Base-by-base conservation (phyloP, 2,113 vertebrate species). In the Todiramphus chloris region DNA sequence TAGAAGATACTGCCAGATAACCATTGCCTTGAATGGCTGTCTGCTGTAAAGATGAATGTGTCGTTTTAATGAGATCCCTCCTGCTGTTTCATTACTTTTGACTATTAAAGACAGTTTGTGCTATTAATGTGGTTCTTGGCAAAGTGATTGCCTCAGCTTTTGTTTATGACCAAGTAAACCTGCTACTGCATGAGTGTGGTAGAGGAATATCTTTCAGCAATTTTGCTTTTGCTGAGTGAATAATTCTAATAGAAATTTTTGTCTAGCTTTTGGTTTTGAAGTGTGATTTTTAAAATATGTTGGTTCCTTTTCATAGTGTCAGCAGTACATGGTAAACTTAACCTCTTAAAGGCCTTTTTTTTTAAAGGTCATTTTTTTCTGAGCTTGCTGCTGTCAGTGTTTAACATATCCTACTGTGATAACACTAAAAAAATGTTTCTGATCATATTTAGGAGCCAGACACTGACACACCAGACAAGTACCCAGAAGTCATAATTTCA, bases 51-150 rank as follows among this genome's bases (percentile, higher is more conserved):
- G 75, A 91, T 41, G 41, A 75, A 87, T 51, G 21, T 60, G 83
- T 62, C 43, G 6, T 83, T 95, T 93, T 96, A 91, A 96, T 94
- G 91, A 95, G 88, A 88, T 46, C 43, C 31, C 4, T 44, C 85
- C 91, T 94, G 92, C 93, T 92, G 35, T 69, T 96, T 83, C 69
- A 60, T 59, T 87, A 41, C 58, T 94, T 97, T 95, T 89, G 89
- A 86, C 77, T 94, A 66, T 91, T 97, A 83, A 94, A 94, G 79
- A 90, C 68, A 96, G 80, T 91, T 97, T 95, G 90, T 68, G 59
- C 77, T 86, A 92, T 84, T 88, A 95, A 85, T 5, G 3, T 43
- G 80, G 69, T 87, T 72, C 81, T 89, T 80, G 69, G 70, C 91
- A 90, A 96, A 83, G 44, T 37, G 92, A 86, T 87, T 88, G 90